These are phyloP conservation scores for Platycheirus albimanus DNA, from an alignment of 2,888 invertebrate genomes.

Conservation along the genomic window DNA sequence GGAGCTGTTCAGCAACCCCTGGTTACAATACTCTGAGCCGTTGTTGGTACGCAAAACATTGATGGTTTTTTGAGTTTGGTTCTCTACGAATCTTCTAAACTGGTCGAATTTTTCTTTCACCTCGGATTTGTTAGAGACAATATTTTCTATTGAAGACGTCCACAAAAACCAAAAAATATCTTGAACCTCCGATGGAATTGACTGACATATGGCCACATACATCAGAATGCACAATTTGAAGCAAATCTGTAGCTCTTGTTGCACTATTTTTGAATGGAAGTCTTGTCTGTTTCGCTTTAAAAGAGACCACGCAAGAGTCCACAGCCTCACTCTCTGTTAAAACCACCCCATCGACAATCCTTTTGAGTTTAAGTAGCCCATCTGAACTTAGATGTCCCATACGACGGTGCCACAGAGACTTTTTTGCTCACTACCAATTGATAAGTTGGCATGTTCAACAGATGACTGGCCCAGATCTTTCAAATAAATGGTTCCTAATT, in stretches of 20 bases:
- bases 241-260: conserved; percentile 26
- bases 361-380: not conserved
- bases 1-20: not conserved
- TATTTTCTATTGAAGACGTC: conserved; percentile 76
- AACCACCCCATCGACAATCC: not conserved
- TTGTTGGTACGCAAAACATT: conserved; percentile 33
- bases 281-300: conserved; percentile 15
- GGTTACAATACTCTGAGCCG: conserved; percentile 32
- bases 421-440: conserved; percentile 2
- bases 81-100: conserved; percentile 61
- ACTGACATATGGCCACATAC: conserved; percentile 27
- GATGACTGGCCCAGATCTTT: conserved; percentile 8
- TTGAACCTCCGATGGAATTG: conserved; percentile 75
- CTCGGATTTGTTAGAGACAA: conserved; percentile 59
- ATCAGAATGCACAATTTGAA: conserved; percentile 41
- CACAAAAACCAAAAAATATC: conserved; percentile 79
- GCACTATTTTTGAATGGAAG: conserved; percentile 5
- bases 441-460: conserved; percentile 1
- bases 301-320: conserved; percentile 3
- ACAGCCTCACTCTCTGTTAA: not conserved
- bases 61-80: conserved; percentile 54
- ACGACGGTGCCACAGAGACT: conserved; percentile 22
- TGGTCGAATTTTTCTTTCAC: conserved; percentile 51
- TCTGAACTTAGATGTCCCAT: conserved; percentile 7
- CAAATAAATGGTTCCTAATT: too few species aligned